Evolutionary conservation across 2,888 invertebrate genomes (phyloP).

Genomic region (Platycnemis pennipes): DNA sequence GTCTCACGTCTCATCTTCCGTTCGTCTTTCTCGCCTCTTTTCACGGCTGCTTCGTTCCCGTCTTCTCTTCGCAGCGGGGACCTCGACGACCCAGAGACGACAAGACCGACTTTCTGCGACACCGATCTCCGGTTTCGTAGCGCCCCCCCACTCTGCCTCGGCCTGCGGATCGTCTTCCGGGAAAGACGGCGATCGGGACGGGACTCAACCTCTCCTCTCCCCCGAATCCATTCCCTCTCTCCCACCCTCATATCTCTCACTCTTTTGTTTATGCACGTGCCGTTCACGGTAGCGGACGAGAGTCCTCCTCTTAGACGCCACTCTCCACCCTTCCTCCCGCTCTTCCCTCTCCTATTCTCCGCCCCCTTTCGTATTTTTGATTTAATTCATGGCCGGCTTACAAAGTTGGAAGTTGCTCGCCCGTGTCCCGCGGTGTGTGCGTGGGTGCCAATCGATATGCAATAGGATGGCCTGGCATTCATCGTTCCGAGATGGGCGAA

Average conservation of each 20-base stretch:
- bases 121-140: neutral
- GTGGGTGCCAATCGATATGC: too few relatives aligned
- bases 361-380: neutral
- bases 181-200: neutral
- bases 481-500: neutral
- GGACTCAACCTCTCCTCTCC: neutral
- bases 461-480: too few relatives aligned
- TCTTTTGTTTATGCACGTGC: neutral
- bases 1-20: neutral
- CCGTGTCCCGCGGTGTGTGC: neutral
- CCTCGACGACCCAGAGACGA: neutral
- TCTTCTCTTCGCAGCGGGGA: neutral
- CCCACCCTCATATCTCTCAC: neutral
- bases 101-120: slow-evolving; percentile 8
- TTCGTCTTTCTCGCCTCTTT: neutral
- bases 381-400: slow-evolving; percentile 1
- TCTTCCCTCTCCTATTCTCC: neutral
- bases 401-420: slow-evolving; percentile 2
- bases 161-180: neutral
- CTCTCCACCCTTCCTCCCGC: neutral
- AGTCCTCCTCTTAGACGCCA: neutral
- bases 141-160: neutral
- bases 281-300: neutral
- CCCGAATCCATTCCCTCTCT: neutral
- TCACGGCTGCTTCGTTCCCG: too few relatives aligned